Percentiles rank a stretch among this genome's conserved stretches.
phyloP scores from a whole-genome alignment of 2,113 vertebrate species.

The Pterocles orientalis region DNA sequence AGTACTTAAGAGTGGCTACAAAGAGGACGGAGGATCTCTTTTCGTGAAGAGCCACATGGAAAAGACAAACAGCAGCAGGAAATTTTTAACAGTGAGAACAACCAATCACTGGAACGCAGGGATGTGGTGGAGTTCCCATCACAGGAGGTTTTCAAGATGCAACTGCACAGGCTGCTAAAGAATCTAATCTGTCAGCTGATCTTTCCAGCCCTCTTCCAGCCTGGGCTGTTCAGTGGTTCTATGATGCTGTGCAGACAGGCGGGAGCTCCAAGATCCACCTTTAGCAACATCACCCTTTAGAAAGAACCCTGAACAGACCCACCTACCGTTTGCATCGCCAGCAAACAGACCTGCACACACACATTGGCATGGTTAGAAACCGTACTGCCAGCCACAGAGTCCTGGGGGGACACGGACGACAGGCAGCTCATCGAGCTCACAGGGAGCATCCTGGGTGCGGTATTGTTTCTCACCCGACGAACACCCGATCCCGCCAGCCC shows the following conservation, averaged over 20 bases:
- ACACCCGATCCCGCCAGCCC: no score
- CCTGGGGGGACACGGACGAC: not conserved
- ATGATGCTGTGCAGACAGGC: accelerated
- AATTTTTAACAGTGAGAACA: not conserved
- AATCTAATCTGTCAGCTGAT: not conserved
- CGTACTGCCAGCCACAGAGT: no score
- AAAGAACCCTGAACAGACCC: not conserved
- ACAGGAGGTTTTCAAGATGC: not conserved
- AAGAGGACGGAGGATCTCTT: not conserved
- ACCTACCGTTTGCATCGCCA: not conserved
- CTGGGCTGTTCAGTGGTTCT: not conserved
- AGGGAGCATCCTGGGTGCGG: accelerated
- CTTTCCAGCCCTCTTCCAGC: not conserved
- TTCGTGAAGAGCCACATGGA: not conserved
- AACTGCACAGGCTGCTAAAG: not conserved
- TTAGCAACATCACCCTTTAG: not conserved
- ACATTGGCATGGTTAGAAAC: accelerated
- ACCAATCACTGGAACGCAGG: not conserved
- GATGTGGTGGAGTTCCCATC: accelerated
- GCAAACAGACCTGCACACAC: accelerated
- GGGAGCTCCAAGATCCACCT: accelerated
- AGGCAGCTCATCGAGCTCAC: not conserved
- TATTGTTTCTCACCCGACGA: accelerated
- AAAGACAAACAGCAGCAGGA: not conserved
- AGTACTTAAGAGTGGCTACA: not conserved